These are phyloP conservation scores for Aphaenogaster rudis DNA, from an alignment of 1,140 invertebrate species.

Conservation along the genomic window DNA sequence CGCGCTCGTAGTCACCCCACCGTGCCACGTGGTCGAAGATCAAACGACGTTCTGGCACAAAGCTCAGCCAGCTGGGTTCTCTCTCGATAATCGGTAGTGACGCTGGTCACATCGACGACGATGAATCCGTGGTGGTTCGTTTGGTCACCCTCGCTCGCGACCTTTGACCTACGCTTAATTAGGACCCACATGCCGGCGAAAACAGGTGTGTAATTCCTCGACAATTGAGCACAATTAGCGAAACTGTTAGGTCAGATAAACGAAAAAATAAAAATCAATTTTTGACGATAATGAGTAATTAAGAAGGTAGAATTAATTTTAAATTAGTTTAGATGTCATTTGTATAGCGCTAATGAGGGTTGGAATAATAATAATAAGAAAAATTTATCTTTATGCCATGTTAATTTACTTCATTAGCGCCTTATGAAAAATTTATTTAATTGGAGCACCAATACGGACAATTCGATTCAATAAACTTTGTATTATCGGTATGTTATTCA, in stretches of 20 bases:
- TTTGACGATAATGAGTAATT: background rate
- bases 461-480: constrained; percentile 10
- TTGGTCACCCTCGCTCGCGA: constrained; percentile 36
- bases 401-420: background rate
- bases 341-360: background rate
- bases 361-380: background rate
- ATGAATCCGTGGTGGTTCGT: constrained; percentile 40
- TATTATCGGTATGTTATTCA: background rate
- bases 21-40: constrained; percentile 75
- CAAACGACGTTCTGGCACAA: constrained; percentile 73
- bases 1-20: constrained; percentile 59
- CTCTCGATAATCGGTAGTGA: constrained; percentile 61
- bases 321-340: background rate
- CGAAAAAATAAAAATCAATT: background rate
- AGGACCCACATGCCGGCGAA: constrained; percentile 25
- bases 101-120: constrained; percentile 30
- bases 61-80: constrained; percentile 68
- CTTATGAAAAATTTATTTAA: constrained; percentile 18
- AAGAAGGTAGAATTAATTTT: background rate
- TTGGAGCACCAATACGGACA: background rate
- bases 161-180: constrained; percentile 63
- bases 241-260: background rate
- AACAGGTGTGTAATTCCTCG: constrained; percentile 39
- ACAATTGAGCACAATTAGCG: background rate
- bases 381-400: background rate